Conservation (phyloP, 2,888 invertebrate species). For the Orthosia incerta region DNA sequence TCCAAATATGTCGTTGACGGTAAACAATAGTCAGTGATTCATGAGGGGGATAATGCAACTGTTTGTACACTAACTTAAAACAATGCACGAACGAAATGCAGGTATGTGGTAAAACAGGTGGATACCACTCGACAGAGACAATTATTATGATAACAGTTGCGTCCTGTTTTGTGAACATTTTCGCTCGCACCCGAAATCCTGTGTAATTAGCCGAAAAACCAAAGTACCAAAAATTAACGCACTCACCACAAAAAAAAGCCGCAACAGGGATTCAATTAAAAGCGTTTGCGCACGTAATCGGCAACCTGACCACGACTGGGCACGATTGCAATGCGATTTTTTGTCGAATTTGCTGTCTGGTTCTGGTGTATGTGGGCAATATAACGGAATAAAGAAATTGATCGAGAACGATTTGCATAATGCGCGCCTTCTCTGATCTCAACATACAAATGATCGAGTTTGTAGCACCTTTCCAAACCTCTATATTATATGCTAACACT, state of each 20-base stretch:
- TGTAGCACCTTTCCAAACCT: conserved; percentile 51
- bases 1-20: conserved; percentile 77
- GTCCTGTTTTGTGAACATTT: conserved; percentile 67
- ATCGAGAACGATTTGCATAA: conserved; percentile 60
- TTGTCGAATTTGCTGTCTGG: conserved; percentile 57
- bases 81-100: conserved; percentile 65
- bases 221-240: conserved; percentile 73
- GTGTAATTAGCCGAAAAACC: conserved; percentile 74
- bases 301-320: conserved; percentile 73
- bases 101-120: conserved; percentile 32
- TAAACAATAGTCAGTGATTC: conserved; percentile 83
- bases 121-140: conserved; percentile 22
- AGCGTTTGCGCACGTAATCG: conserved; percentile 77
- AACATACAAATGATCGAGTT: conserved; percentile 44
- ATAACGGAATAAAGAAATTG: conserved; percentile 64
- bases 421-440: conserved; percentile 34
- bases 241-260: conserved; percentile 68
- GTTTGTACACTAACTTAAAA: conserved; percentile 77
- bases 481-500: conserved; percentile 2
- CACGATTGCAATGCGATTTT: conserved; percentile 66
- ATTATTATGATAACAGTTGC: conserved; percentile 62
- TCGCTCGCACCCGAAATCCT: conserved; percentile 59
- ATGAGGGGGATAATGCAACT: conserved; percentile 77
- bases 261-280: conserved; percentile 80
- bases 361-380: conserved; percentile 56